Conservation (phyloP, 2,888 invertebrate species). For the Icerya purchasi region DNA sequence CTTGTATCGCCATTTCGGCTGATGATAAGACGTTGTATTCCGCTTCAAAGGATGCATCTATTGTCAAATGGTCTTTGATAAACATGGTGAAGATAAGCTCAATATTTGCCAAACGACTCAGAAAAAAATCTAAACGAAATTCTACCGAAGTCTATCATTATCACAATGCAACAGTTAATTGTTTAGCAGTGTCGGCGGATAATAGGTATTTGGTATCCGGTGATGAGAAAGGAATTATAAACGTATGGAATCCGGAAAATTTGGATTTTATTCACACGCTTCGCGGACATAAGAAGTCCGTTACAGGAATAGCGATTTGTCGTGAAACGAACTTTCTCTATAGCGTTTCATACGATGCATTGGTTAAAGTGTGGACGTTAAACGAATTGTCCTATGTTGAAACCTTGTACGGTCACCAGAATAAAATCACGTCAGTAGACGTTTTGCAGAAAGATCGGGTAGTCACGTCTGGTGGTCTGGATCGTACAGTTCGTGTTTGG, state of each 20-base stretch:
- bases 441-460: slow-evolving; percentile 65
- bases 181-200: slow-evolving; percentile 18
- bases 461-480: slow-evolving; percentile 72
- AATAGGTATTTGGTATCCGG: slow-evolving; percentile 36
- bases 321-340: slow-evolving; percentile 64
- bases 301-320: slow-evolving; percentile 64
- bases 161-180: slow-evolving; percentile 17
- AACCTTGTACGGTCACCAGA: slow-evolving; percentile 84
- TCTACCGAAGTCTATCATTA: not conserved
- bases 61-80: slow-evolving; percentile 59
- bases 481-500: slow-evolving; percentile 75
- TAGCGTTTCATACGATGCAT: slow-evolving; percentile 38
- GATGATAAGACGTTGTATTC: slow-evolving; percentile 52
- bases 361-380: slow-evolving; percentile 84
- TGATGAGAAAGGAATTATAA: slow-evolving; percentile 42
- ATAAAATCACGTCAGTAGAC: slow-evolving; percentile 66
- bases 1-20: slow-evolving; percentile 53
- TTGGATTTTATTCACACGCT: slow-evolving; percentile 58
- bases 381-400: slow-evolving; percentile 93
- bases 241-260: slow-evolving; percentile 62
- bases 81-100: slow-evolving; percentile 36
- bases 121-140: slow-evolving; percentile 24
- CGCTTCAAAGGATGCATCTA: slow-evolving; percentile 68
- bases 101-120: slow-evolving; percentile 20
- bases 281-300: slow-evolving; percentile 48